Evolutionary conservation across 1,140 invertebrate species (phyloP), one percentile per base, ranked within the genome.

Genomic region (Zaprionus camerounensis): DNA sequence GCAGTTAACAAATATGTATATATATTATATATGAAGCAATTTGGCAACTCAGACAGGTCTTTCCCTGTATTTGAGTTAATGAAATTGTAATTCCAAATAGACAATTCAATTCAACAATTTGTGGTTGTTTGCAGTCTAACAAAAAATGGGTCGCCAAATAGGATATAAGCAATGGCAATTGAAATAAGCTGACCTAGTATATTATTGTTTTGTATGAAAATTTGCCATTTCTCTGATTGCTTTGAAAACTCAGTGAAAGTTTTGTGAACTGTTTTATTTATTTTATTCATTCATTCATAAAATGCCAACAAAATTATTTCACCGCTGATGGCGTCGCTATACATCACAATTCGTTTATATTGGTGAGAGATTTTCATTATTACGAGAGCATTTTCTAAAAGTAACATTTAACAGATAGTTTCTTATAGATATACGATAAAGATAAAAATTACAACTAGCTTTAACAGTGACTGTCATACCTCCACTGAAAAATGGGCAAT

Each of bases 41-140:
- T 81, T 71, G 41, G 5, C 41, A 44, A 44, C 41, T 44, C 41
- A 69, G 62, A 31, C 56, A 44, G 58, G 6, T 44, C 49, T 53
- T 53, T 68, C 38, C 31, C 57, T 76, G 64, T 71, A 59, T 81
- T 71, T 79, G 78, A 78, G 81, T 85, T 84, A 81, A 84, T 84
- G 82, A 81, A 84, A 85, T 84, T 84, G 82, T 82, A 85, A 85
- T 85, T 75, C 81, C 82, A 84, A 71, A 84, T 78, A 78, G 74
- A 84, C 84, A 84, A 84, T 84, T 85, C 85, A 85, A 85, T 84
- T 84, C 82, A 84, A 85, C 81, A 85, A 84, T 84, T 85, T 84
- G 70, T 65, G 78, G 81, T 81, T 81, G 80, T 81, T 78, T 80
- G 74, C 76, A 61, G 66, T 62, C 34, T 44, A 56, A 67, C 68